These are phyloP conservation scores for Anas platyrhynchos DNA, from an alignment of 2,113 vertebrate genomes.

Conservation along the genomic window DNA sequence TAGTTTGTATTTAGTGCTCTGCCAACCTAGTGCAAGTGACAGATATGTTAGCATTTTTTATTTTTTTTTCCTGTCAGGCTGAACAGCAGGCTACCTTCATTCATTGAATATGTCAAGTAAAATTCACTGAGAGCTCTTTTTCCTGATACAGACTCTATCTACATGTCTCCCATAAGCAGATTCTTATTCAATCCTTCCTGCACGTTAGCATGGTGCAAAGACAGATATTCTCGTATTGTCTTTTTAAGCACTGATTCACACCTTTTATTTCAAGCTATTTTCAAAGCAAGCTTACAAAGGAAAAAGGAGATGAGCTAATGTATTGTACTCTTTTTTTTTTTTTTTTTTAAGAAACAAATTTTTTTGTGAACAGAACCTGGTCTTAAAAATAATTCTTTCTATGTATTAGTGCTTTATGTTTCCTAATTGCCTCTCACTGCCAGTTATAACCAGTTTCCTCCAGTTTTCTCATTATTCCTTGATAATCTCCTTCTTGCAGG, in stretches of 20 bases:
- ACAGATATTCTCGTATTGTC: neutral
- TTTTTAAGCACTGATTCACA: neutral
- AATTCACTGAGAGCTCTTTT: neutral
- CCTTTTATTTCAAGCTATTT: neutral
- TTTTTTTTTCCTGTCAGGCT: neutral
- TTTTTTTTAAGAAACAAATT: neutral
- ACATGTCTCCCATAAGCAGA: neutral
- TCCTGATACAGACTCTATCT: neutral
- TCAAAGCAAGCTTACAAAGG: neutral
- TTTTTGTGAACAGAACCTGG: neutral
- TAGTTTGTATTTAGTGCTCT: neutral
- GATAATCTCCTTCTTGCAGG: slow-evolving; percentile 29
- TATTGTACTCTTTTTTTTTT: neutral
- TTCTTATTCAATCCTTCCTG: neutral
- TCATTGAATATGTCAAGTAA: neutral
- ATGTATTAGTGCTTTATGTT: neutral
- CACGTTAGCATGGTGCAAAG: neutral
- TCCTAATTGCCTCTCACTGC: neutral
- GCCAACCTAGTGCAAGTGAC: neutral
- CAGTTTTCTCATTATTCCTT: neutral
- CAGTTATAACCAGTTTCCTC: neutral
- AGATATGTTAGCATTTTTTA: neutral
- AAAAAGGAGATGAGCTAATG: neutral
- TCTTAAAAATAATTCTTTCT: neutral
- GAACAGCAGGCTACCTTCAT: neutral